phyloP scores from a whole-genome alignment of 2,888 invertebrate genomes.

The Rhopalosiphum nymphaeae region DNA sequence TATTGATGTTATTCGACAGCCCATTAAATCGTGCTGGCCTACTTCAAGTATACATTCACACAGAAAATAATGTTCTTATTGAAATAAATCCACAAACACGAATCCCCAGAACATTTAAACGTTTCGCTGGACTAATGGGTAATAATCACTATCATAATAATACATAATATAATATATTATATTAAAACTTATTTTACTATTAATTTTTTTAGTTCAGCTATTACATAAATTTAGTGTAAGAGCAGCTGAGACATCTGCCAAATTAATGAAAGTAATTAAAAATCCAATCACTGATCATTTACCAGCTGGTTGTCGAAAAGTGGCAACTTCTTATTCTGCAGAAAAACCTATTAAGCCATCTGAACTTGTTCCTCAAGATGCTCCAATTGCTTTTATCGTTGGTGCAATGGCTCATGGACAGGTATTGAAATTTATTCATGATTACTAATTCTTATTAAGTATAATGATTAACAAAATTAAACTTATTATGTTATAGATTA shows the following conservation, averaged over 20 bases:
- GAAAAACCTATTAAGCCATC: constrained; percentile 79
- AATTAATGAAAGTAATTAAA: constrained; percentile 94
- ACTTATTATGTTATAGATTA: constrained; percentile 71
- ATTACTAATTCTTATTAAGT: background rate
- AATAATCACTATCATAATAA: constrained; percentile 66
- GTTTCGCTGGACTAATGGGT: constrained; percentile 98
- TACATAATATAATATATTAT: background rate
- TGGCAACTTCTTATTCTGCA: constrained; percentile 90
- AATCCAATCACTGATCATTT: constrained; percentile 95
- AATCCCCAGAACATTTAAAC: constrained; percentile 95
- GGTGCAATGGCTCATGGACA: constrained; percentile 99
- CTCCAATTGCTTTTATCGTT: constrained; percentile 89
- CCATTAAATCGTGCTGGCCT: constrained; percentile 96
- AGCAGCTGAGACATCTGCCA: constrained; percentile 89
- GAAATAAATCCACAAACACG: constrained; percentile 97
- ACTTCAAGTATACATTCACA: constrained; percentile 94
- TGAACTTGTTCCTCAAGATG: constrained; percentile 85
- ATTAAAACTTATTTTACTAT: background rate
- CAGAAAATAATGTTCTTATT: constrained; percentile 91
- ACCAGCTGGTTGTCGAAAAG: constrained; percentile 92
- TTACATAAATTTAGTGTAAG: constrained; percentile 94
- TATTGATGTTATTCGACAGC: constrained; percentile 97
- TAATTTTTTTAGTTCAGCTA: constrained; percentile 85
- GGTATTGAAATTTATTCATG: constrained; percentile 71
- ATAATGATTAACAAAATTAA: background rate